Conservation (phyloP, 2,888 invertebrate genomes). For the Luperina testacea region DNA sequence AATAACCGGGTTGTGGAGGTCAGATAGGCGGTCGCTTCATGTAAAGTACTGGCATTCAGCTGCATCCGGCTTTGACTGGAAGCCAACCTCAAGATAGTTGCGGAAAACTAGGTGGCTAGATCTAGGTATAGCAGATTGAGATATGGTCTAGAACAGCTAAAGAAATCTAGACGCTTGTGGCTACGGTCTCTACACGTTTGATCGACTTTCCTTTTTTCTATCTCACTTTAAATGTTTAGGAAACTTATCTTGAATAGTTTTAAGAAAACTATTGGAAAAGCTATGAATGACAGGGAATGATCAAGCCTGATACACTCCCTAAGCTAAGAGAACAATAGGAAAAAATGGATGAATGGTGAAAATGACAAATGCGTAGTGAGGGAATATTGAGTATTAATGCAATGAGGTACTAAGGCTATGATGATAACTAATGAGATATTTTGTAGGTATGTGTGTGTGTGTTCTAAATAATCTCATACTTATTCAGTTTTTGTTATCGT, state of each 20-base stretch:
- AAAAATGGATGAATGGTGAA: too few relatives aligned
- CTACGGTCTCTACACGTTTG: neutral
- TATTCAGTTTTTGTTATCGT: too few relatives aligned
- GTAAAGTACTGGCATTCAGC: neutral
- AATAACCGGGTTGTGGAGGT: neutral
- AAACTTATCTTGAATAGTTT: too few relatives aligned
- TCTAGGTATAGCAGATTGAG: neutral
- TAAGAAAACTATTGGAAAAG: neutral
- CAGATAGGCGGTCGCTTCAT: too few relatives aligned
- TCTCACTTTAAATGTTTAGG: neutral
- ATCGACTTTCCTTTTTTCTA: neutral
- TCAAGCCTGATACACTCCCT: neutral
- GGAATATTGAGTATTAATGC: too few relatives aligned
- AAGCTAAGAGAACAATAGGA: neutral
- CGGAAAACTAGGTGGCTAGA: neutral
- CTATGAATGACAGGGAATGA: neutral
- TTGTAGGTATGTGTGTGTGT: too few relatives aligned
- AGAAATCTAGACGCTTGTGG: neutral
- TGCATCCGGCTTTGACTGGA: neutral
- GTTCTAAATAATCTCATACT: too few relatives aligned
- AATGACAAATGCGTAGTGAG: too few relatives aligned
- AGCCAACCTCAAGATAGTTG: neutral
- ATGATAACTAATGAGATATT: too few relatives aligned
- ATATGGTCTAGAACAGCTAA: neutral
- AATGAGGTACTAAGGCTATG: too few relatives aligned